Conservation (phyloP, 2,888 invertebrate species). For the Scaptomyza polygonia region DNA sequence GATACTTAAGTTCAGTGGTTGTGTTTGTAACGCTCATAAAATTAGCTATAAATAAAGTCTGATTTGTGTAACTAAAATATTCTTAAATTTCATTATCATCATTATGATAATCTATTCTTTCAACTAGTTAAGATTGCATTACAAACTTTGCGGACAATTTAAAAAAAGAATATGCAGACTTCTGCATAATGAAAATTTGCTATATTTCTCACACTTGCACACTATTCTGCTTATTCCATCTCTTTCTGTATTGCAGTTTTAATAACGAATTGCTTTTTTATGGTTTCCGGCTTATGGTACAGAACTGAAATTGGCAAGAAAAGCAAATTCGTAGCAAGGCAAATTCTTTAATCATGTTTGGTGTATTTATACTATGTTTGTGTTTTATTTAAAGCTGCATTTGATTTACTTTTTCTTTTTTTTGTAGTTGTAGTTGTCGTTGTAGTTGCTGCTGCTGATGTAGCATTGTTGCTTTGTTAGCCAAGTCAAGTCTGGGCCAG, state of each 20-base stretch:
- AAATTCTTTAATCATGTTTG: slow-evolving; percentile 71
- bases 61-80: background rate
- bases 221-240: slow-evolving; percentile 15
- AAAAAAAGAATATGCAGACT: slow-evolving; percentile 21
- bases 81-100: background rate
- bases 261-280: slow-evolving; percentile 79
- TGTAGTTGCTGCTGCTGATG: slow-evolving; percentile 37
- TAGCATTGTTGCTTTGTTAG: slow-evolving; percentile 65
- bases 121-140: background rate
- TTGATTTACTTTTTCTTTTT: slow-evolving; percentile 35
- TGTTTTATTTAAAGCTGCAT: slow-evolving; percentile 60
- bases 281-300: slow-evolving; percentile 77
- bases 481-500: slow-evolving; percentile 74
- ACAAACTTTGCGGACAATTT: background rate
- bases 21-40: background rate
- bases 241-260: slow-evolving; percentile 61
- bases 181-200: background rate
- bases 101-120: background rate
- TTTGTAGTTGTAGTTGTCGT: slow-evolving; percentile 15
- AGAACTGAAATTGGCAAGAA: slow-evolving; percentile 68
- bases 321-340: slow-evolving; percentile 46
- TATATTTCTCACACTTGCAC: slow-evolving; percentile 4
- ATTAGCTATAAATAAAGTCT: background rate
- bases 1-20: slow-evolving; percentile 3
- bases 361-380: slow-evolving; percentile 6